Evolutionary conservation across 2,888 invertebrate species (phyloP).

Genomic region (Alcis repandata): DNA sequence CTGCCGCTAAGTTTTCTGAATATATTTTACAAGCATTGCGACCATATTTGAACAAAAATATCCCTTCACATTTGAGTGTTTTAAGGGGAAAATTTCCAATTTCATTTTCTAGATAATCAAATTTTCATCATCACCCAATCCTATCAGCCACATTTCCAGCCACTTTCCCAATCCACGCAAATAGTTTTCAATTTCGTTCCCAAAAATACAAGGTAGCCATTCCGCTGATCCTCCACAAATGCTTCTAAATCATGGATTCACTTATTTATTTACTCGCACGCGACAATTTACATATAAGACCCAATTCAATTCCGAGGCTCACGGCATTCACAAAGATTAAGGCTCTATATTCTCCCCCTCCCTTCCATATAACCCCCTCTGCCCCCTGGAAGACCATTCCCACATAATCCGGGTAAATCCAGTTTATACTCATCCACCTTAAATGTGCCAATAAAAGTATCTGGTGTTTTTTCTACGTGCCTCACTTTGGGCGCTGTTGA

Average conservation of each 20-base stretch:
- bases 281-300: conserved; percentile 82
- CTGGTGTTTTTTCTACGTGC: conserved; percentile 67
- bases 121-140: background rate
- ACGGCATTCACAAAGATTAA: conserved; percentile 81
- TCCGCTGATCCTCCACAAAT: conserved; percentile 67
- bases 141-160: conserved; percentile 11
- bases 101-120: background rate
- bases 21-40: no score
- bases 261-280: conserved; percentile 83
- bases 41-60: no score
- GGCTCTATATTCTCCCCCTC: conserved; percentile 62
- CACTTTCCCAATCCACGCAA: conserved; percentile 35
- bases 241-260: conserved; percentile 76
- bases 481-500: conserved; percentile 32
- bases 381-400: conserved; percentile 66
- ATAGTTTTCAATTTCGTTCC: conserved; percentile 43
- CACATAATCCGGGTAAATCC: conserved; percentile 84
- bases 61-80: no score
- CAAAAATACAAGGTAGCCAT: conserved; percentile 58
- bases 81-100: background rate
- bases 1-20: no score
- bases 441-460: conserved; percentile 83
- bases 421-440: conserved; percentile 86
- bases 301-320: conserved; percentile 83
- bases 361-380: conserved; percentile 45